Percentiles rank a stretch among this genome's conserved stretches.
phyloP scores from a whole-genome alignment of 2,113 vertebrate genomes.

The Macaca mulatta region DNA sequence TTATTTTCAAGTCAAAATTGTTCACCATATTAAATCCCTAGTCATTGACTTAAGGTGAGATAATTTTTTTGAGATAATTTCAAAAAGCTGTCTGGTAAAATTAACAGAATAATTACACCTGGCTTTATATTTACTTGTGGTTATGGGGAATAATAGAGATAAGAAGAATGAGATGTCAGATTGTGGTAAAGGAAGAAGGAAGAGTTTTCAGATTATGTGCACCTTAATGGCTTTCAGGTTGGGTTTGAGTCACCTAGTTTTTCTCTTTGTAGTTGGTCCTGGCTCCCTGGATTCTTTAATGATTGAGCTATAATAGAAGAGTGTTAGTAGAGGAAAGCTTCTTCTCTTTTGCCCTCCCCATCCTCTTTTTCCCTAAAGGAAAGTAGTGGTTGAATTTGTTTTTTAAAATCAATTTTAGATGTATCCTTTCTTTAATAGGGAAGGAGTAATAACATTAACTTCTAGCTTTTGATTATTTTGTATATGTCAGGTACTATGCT shows the following conservation, averaged over 20 bases:
- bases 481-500: not conserved
- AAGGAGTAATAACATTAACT: slow-evolving; percentile 9
- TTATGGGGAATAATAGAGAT: slow-evolving; percentile 28
- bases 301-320: not conserved
- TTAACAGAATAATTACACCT: not conserved
- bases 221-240: not conserved
- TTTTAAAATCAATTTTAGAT: not conserved
- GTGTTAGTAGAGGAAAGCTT: slow-evolving; percentile 6
- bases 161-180: slow-evolving; percentile 25
- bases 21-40: slow-evolving; percentile 24
- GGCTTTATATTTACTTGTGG: slow-evolving; percentile 31
- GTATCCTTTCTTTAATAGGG: slow-evolving; percentile 31
- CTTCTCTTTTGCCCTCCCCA: not conserved
- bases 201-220: not conserved
- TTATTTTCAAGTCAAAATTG: slow-evolving; percentile 38
- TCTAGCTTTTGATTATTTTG: not conserved
- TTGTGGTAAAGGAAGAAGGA: slow-evolving; percentile 16
- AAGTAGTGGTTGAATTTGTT: slow-evolving; percentile 26
- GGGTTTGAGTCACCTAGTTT: not conserved
- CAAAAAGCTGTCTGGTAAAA: not conserved
- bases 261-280: not conserved
- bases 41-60: not conserved
- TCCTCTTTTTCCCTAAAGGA: not conserved
- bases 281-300: slow-evolving; percentile 6
- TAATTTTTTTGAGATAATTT: slow-evolving; percentile 13